A percentile compares a stretch with the other conserved stretches of the same genome.
Conservation (phyloP, 2,888 invertebrate species). For the Bimastos eiseni region DNA sequence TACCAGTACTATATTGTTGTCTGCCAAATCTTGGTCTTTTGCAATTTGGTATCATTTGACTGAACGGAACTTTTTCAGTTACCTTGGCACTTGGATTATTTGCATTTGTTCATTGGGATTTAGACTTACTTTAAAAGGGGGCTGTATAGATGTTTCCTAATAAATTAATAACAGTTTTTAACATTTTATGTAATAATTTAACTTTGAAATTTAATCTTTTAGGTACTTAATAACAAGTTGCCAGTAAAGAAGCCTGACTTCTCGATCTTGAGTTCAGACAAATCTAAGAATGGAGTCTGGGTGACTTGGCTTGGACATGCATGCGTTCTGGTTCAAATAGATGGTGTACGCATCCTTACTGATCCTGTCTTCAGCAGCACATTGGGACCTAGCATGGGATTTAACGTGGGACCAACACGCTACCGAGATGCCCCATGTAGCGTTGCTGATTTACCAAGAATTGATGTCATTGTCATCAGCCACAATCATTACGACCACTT, state of each 20-base stretch:
- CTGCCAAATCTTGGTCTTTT: background rate
- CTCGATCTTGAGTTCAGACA: conserved; percentile 43
- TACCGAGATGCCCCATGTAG: conserved; percentile 56
- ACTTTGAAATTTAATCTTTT: background rate
- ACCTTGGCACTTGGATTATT: background rate
- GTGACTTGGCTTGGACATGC: conserved; percentile 66
- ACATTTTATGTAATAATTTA: background rate
- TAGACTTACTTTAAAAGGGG: background rate
- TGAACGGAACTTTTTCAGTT: background rate
- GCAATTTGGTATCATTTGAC: too few species aligned
- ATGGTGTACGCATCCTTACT: conserved; percentile 63
- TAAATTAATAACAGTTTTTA: background rate
- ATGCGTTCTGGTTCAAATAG: conserved; percentile 63
- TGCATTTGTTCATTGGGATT: background rate
- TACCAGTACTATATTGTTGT: background rate
- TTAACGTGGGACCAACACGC: conserved; percentile 52
- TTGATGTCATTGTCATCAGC: conserved; percentile 64
- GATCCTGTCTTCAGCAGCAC: conserved; percentile 64
- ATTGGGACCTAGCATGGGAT: conserved; percentile 48
- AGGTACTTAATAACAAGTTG: conserved; percentile 51
- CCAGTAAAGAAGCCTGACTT: conserved; percentile 56
- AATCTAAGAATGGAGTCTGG: conserved; percentile 50
- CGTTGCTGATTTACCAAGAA: conserved; percentile 61
- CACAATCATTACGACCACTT: conserved; percentile 67
- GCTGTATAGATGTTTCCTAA: background rate